These are phyloP conservation scores for Grantiella picta DNA, from an alignment of 2,113 vertebrate species.

Conservation along the genomic window DNA sequence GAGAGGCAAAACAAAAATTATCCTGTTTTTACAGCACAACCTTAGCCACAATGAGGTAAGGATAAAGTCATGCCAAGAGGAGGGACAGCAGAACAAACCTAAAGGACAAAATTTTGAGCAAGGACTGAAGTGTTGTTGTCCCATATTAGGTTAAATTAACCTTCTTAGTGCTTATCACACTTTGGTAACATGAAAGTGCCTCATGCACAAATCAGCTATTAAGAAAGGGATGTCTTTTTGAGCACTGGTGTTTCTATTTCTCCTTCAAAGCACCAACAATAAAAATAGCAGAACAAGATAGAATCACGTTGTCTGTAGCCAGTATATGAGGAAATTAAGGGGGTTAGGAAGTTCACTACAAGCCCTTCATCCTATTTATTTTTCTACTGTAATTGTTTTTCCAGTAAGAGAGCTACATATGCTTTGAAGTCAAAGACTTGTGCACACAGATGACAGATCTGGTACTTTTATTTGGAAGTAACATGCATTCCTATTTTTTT, in stretches of 20 bases:
- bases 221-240: background rate
- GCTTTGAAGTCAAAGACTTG: background rate
- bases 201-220: background rate
- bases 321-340: background rate
- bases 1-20: background rate
- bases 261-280: background rate
- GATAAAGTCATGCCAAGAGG: background rate
- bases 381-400: background rate
- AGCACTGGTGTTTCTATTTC: background rate
- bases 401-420: background rate
- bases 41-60: background rate
- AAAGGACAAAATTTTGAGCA: background rate
- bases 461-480: background rate
- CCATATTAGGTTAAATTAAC: background rate
- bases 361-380: background rate
- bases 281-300: background rate
- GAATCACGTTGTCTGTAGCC: background rate
- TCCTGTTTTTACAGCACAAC: background rate
- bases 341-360: background rate
- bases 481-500: background rate
- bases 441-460: background rate
- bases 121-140: too few relatives aligned
- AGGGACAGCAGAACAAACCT: background rate
- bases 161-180: too few relatives aligned
- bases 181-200: too few relatives aligned